Percentiles rank a stretch among this genome's conserved stretches.
Evolutionary conservation across 2,888 invertebrate genomes (phyloP).

Genomic region (Willowsia nigromaculata): DNA sequence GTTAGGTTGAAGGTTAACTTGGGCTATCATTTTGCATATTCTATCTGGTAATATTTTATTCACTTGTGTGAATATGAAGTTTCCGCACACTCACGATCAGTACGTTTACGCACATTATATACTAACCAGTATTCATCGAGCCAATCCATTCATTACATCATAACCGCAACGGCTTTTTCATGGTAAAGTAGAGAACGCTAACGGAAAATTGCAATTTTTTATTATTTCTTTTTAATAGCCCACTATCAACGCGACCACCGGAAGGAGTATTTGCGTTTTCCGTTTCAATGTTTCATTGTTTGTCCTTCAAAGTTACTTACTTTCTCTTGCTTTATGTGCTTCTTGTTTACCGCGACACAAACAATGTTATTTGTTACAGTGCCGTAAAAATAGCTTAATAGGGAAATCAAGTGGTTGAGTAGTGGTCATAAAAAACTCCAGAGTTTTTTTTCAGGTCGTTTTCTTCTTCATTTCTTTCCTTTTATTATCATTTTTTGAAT

Average conservation of each 20-base stretch:
- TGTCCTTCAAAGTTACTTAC: no score
- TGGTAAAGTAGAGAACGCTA: neutral
- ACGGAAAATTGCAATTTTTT: neutral
- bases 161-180: no score
- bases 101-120: no score
- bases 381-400: conserved; percentile 17
- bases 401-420: conserved; percentile 31
- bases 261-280: neutral
- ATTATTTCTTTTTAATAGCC: conserved; percentile 5
- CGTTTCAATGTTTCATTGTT: neutral
- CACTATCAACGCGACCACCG: neutral
- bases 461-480: neutral
- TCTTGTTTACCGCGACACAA: neutral
- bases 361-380: neutral
- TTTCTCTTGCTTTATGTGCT: neutral
- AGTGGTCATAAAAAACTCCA: neutral
- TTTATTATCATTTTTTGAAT: conserved; percentile 13
- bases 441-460: neutral
- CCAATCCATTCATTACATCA: no score
- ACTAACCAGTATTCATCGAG: no score
- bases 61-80: no score
- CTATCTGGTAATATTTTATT: no score
- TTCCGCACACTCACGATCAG: no score
- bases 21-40: no score
- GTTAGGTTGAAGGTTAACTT: no score